Evolutionary conservation across 2,797 vertebrate species (phyloP).

Genomic region (Urophycis tenuis): DNA sequence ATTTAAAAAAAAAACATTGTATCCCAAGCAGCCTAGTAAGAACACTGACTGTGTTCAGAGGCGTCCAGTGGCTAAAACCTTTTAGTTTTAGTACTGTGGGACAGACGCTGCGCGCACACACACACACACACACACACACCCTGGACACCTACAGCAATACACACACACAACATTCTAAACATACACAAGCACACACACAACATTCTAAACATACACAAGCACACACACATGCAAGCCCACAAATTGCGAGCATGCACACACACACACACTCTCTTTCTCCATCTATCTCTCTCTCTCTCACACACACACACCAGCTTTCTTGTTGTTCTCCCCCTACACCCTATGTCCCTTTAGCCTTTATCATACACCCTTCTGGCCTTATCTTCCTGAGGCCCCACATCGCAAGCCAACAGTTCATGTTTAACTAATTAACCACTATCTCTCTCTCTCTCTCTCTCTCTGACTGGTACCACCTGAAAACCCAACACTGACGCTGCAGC

Average conservation of each 20-base stretch:
- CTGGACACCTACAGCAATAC: not conserved
- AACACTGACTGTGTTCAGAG: not conserved
- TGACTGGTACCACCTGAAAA: constrained; percentile 44
- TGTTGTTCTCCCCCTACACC: not conserved
- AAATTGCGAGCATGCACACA: not conserved
- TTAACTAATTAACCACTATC: not conserved
- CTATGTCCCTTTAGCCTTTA: constrained; percentile 7
- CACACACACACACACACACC: not conserved
- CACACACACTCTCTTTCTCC: too few species aligned
- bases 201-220: not conserved
- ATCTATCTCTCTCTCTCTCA: too few species aligned
- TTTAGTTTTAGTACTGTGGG: not conserved
- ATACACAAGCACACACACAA: not conserved
- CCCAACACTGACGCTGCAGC: constrained; percentile 20
- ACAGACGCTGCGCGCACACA: too few species aligned
- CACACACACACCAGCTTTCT: not conserved
- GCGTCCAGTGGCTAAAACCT: not conserved
- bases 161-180: not conserved
- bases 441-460: not conserved
- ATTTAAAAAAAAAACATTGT: not conserved
- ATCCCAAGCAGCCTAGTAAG: not conserved
- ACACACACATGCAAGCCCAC: not conserved
- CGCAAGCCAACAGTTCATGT: constrained; percentile 17
- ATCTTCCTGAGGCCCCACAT: not conserved
- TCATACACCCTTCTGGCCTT: not conserved